These are phyloP conservation scores for Ciconia nigra DNA, from an alignment of 2,797 vertebrate genomes.

Conservation along the genomic window DNA sequence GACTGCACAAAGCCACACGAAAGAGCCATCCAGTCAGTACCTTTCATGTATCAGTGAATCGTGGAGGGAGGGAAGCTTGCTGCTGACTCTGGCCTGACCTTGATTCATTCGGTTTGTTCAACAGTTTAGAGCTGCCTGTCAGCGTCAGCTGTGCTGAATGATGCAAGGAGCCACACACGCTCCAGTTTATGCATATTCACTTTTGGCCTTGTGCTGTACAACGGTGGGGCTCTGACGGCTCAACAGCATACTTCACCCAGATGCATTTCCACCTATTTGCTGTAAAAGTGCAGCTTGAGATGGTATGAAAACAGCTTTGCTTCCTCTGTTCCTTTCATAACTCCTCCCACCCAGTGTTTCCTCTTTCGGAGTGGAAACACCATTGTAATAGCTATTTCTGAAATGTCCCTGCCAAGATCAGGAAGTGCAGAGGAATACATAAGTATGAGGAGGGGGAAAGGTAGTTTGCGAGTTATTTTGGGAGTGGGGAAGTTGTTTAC, in stretches of 20 bases:
- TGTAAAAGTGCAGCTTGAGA: background rate
- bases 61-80: background rate
- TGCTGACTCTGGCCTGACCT: constrained; percentile 35
- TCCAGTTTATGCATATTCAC: background rate
- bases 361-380: constrained; percentile 31
- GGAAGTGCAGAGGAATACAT: background rate
- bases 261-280: background rate
- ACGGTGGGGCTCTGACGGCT: background rate
- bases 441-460: background rate
- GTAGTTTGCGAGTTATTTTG: background rate
- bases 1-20: background rate
- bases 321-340: background rate
- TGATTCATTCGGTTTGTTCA: constrained; percentile 11
- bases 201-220: background rate
- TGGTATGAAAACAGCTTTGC: background rate
- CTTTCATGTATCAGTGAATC: background rate
- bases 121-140: constrained; percentile 14
- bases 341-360: constrained; percentile 38
- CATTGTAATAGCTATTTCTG: constrained; percentile 42
- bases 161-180: background rate
- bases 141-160: constrained; percentile 1
- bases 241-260: background rate
- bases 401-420: background rate
- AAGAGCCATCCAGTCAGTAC: background rate
- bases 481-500: background rate